phyloP scores from a whole-genome alignment of 2,113 vertebrate genomes.

The Clupea harengus region DNA sequence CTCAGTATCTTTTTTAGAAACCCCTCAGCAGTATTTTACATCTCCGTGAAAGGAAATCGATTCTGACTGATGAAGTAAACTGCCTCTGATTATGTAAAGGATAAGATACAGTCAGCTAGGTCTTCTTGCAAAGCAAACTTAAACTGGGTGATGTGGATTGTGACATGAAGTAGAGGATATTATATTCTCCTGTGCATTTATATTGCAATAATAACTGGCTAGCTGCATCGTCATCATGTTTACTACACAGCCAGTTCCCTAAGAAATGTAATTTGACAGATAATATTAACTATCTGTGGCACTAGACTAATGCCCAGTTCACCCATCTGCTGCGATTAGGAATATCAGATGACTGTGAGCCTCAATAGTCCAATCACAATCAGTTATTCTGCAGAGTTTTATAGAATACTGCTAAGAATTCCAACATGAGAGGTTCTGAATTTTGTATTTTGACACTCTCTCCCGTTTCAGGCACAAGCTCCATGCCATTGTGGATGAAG shows the following conservation, averaged over 20 bases:
- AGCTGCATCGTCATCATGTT: background rate
- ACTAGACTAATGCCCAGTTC: background rate
- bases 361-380: too few relatives aligned
- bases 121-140: background rate
- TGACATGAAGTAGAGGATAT: background rate
- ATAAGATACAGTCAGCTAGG: background rate
- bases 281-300: background rate
- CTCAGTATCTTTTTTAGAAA: background rate
- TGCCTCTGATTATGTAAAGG: background rate
- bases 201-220: background rate
- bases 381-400: too few relatives aligned
- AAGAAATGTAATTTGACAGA: background rate
- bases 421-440: background rate
- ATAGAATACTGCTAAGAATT: too few relatives aligned
- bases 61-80: background rate
- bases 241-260: background rate
- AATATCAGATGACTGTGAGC: too few relatives aligned
- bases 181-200: background rate
- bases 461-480: slow-evolving; percentile 75
- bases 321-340: background rate
- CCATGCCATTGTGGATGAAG: slow-evolving; percentile 89
- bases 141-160: too few relatives aligned
- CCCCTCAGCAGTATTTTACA: background rate
- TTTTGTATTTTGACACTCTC: background rate
- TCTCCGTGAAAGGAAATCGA: background rate